Conservation (phyloP, 1,140 invertebrate genomes). For the Euwallacea similis region DNA sequence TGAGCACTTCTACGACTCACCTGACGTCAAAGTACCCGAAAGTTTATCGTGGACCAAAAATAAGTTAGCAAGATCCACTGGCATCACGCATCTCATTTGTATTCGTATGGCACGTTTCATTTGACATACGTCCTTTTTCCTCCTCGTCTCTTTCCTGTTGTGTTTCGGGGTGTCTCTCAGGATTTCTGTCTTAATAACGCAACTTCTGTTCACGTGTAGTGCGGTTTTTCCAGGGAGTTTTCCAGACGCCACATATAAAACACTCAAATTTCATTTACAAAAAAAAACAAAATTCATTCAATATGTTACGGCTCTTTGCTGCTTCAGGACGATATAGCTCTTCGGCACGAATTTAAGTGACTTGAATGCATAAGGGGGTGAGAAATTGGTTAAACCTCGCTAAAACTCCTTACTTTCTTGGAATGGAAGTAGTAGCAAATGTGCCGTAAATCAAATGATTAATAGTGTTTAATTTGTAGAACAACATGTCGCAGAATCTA, state of each 20-base stretch:
- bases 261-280: no score
- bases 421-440: constrained; percentile 36
- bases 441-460: constrained; percentile 39
- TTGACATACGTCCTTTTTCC: constrained; percentile 24
- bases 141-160: constrained; percentile 14
- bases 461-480: constrained; percentile 38
- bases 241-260: background rate
- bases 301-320: no score
- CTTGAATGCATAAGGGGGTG: background rate
- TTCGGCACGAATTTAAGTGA: no score
- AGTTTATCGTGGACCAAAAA: constrained; percentile 13
- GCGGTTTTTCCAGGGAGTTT: constrained; percentile 24
- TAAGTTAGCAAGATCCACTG: constrained; percentile 12
- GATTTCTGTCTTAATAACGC: constrained; percentile 33
- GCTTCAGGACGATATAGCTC: no score
- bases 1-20: background rate
- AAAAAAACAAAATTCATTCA: no score
- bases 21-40: background rate
- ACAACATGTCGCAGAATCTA: constrained; percentile 38
- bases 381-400: background rate
- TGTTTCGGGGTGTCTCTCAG: constrained; percentile 3
- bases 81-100: constrained; percentile 26
- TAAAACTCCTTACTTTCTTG: constrained; percentile 30
- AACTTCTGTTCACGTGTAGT: constrained; percentile 24
- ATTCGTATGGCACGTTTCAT: constrained; percentile 34